Evolutionary conservation across 2,113 vertebrate genomes (phyloP).

Genomic region (Mesoclemmys tuberculata): DNA sequence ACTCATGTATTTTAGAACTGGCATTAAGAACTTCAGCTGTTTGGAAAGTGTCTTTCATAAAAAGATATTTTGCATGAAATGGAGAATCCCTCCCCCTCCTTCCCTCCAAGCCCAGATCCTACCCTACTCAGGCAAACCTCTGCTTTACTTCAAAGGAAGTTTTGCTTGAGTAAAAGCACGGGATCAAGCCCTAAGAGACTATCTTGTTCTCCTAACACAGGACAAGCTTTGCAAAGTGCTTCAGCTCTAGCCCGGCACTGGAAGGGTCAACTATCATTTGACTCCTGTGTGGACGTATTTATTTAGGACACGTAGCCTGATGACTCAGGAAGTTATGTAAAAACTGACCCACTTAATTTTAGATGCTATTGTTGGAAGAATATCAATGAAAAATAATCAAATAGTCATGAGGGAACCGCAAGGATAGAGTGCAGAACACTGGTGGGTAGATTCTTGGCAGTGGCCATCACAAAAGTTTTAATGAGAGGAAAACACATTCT

Average conservation of each 20-base stretch:
- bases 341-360: constrained; percentile 74
- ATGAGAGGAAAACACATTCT: constrained; percentile 61
- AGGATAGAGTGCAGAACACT: constrained; percentile 44
- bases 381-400: constrained; percentile 79
- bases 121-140: constrained; percentile 32
- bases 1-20: constrained; percentile 72
- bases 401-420: constrained; percentile 65
- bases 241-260: constrained; percentile 23
- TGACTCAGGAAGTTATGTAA: constrained; percentile 73
- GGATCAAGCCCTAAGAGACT: constrained; percentile 38
- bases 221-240: constrained; percentile 49
- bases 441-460: constrained; percentile 55
- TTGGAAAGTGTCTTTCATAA: constrained; percentile 62
- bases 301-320: constrained; percentile 57
- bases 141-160: constrained; percentile 49
- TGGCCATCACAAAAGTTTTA: neutral
- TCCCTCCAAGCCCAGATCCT: constrained; percentile 24
- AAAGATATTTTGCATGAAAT: constrained; percentile 63
- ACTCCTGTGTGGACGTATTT: constrained; percentile 63
- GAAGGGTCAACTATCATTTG: constrained; percentile 64
- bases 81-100: constrained; percentile 37
- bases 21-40: constrained; percentile 66
- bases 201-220: constrained; percentile 52
- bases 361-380: constrained; percentile 73
- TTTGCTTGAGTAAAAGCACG: constrained; percentile 33